phyloP scores from a whole-genome alignment of 2,113 vertebrate species.

The Cichladusa arquata region DNA sequence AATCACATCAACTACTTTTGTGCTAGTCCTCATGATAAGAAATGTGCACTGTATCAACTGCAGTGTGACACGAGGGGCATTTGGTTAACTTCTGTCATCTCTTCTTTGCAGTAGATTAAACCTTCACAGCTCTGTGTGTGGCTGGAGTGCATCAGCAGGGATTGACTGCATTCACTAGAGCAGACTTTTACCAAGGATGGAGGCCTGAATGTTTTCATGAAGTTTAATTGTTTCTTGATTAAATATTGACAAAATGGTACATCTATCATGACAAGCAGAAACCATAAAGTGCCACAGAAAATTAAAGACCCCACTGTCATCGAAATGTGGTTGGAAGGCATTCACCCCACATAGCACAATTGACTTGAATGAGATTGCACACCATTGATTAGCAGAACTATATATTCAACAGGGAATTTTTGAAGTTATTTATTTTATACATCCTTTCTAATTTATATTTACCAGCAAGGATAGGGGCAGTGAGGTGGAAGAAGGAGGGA shows the following conservation, averaged over 20 bases:
- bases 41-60: neutral
- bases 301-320: constrained; percentile 62
- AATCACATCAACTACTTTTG: neutral
- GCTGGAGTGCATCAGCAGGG: neutral
- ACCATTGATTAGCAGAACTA: constrained; percentile 56
- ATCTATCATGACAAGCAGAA: constrained; percentile 50
- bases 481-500: neutral
- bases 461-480: neutral
- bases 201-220: constrained; percentile 52
- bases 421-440: constrained; percentile 5
- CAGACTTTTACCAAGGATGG: neutral
- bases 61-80: neutral
- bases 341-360: constrained; percentile 31
- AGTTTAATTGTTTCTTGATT: constrained; percentile 74
- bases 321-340: constrained; percentile 15
- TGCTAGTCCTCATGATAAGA: neutral
- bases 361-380: constrained; percentile 61
- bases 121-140: neutral
- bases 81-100: neutral
- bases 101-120: constrained; percentile 6
- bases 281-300: constrained; percentile 66
- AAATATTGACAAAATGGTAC: constrained; percentile 70
- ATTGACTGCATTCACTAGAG: neutral
- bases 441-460: constrained; percentile 29
- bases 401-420: neutral